Evolutionary conservation across 1,140 invertebrate genomes (phyloP).

Genomic region (Ladona fulva): DNA sequence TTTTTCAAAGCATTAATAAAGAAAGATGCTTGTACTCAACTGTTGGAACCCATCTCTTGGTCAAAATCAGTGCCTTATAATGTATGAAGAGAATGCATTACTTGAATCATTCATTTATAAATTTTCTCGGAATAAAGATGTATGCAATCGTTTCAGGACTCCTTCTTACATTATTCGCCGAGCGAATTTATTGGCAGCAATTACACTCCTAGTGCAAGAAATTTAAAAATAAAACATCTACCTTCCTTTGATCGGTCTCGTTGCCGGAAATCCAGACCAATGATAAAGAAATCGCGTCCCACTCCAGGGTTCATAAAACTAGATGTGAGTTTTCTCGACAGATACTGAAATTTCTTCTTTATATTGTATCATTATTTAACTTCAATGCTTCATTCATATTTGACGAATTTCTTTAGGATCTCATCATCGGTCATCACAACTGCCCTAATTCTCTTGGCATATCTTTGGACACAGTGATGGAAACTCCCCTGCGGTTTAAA

Average conservation of each 20-base stretch:
- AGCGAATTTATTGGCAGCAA: background rate
- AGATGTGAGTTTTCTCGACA: background rate
- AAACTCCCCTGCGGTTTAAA: background rate
- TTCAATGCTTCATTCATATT: background rate
- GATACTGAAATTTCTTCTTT: background rate
- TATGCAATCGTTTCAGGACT: background rate
- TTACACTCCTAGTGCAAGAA: background rate
- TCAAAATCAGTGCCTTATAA: background rate
- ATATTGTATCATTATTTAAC: background rate
- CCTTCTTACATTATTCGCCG: background rate
- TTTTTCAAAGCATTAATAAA: background rate
- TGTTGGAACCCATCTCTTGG: background rate
- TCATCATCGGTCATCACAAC: background rate
- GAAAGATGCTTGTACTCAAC: background rate
- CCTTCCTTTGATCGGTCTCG: background rate
- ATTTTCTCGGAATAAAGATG: too few relatives aligned
- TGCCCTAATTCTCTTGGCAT: background rate
- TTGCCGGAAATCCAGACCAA: background rate
- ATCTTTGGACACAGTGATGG: background rate
- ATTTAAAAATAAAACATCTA: background rate
- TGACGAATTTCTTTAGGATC: background rate
- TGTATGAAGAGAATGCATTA: too few relatives aligned
- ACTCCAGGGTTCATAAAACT: background rate
- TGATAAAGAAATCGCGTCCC: background rate
- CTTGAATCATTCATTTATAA: too few relatives aligned